Evolutionary conservation across 2,888 invertebrate species (phyloP), one percentile per base, ranked within the genome.

Genomic region (Phytoseiulus persimilis): DNA sequence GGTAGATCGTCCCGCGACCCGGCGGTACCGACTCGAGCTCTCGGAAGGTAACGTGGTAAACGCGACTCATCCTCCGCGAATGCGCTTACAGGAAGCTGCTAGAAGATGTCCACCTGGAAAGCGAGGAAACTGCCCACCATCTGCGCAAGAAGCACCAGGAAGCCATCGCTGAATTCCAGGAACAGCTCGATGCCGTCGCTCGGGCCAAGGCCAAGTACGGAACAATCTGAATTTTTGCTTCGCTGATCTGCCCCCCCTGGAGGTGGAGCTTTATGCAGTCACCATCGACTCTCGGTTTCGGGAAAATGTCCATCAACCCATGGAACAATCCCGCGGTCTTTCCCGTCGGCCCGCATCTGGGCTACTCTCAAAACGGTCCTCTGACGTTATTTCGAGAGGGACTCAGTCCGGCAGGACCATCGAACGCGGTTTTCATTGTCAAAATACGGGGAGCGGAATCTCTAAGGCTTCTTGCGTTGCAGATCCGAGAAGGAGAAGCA

Each of bases 141-240:
- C 95, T 99, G 93, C 96, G 98, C 94, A 98, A 96, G 95, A 98
- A 99, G 94, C 98, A 99, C 94, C 98, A 98, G 94, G 98, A 99
- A 94, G 96, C 98, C 93, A 95, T 98, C 92, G 95, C 96, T 92
- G 99, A 99, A 94, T 97, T 98, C 95, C 98, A 98, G 94, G 99
- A 99, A 93, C 99, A 99, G 94, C 95, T 99, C 93, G 99, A 99
- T 94, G 95, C 96, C 94, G 95, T 98, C 93, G 95, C 97, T 93
- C 99, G 99, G 95, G 95, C 96, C 93, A 99, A 96, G 94, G 93
- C 93, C 92, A 95, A 95, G 95, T 95, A 91, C 91, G 93, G 91
- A 89, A n/a, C n/a, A 31, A 18, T 65, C 65, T 2, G 18, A 65
- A 65, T 65, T 65, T 65, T 23, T 18, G 23, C 1, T n/a, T n/a